phyloP scores from a whole-genome alignment of 2,797 vertebrate genomes.

The Enteromius unitaeniatus region DNA sequence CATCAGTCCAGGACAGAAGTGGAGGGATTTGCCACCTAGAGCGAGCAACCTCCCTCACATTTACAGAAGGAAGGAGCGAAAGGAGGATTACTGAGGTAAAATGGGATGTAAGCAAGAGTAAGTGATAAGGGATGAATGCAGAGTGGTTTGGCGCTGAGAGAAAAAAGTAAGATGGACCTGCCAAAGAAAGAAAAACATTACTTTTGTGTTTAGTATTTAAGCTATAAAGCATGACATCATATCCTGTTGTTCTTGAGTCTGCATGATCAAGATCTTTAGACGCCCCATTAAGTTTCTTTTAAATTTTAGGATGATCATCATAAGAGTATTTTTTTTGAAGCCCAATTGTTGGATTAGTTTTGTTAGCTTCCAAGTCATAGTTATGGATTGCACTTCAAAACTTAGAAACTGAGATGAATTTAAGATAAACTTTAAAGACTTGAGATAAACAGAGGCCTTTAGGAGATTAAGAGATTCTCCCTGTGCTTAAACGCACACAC shows the following conservation, averaged over 20 bases:
- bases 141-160: background rate
- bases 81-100: constrained; percentile 14
- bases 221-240: background rate
- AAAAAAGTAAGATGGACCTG: background rate
- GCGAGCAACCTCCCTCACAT: background rate
- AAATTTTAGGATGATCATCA: background rate
- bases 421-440: background rate
- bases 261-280: background rate
- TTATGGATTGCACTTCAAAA: constrained; percentile 17
- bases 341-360: background rate
- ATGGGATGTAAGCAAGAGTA: constrained; percentile 5
- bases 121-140: constrained; percentile 12
- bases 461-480: constrained; percentile 23
- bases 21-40: background rate
- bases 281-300: background rate
- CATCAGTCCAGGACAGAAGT: background rate
- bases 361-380: background rate
- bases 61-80: constrained; percentile 5
- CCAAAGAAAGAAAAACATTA: background rate
- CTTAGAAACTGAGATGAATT: background rate
- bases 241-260: background rate
- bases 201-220: background rate
- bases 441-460: constrained; percentile 3
- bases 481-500: background rate
- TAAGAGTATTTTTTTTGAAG: background rate